Evolutionary conservation across 2,888 invertebrate genomes (phyloP).

Genomic region (Chironomus tentans): DNA sequence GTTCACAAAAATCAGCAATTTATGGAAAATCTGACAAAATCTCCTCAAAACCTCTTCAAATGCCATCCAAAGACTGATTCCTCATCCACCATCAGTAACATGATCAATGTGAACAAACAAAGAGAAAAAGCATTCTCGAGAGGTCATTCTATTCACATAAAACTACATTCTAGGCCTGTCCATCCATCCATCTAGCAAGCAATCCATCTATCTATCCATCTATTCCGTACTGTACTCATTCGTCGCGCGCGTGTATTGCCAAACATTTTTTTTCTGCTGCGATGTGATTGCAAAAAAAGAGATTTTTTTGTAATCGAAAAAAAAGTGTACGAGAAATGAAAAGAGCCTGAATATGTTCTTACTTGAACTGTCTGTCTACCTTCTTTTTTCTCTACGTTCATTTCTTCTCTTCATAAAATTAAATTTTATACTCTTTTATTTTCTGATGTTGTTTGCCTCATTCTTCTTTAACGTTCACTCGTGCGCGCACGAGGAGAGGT

Average conservation of each 20-base stretch:
- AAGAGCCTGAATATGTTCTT: background rate
- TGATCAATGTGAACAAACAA: too few relatives aligned
- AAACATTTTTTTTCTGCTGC: background rate
- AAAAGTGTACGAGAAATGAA: too few relatives aligned
- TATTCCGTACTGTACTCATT: background rate
- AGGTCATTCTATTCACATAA: constrained; percentile 9
- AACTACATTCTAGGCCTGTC: background rate
- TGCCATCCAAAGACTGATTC: too few relatives aligned
- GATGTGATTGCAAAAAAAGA: background rate
- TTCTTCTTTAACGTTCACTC: background rate
- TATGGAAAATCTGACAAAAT: too few relatives aligned
- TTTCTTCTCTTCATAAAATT: background rate
- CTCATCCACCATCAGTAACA: too few relatives aligned
- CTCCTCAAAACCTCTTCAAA: too few relatives aligned
- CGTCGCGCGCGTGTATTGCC: background rate
- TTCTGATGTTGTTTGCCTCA: background rate
- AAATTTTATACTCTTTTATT: background rate
- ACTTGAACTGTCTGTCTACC: background rate
- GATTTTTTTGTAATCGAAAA: background rate
- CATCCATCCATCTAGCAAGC: background rate
- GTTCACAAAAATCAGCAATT: too few relatives aligned
- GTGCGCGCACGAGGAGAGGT: background rate
- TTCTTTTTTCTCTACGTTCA: background rate
- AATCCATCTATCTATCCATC: background rate
- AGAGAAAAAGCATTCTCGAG: background rate